These are phyloP conservation scores for Rhagium mordax DNA, from an alignment of 2,888 invertebrate species.

Conservation along the genomic window DNA sequence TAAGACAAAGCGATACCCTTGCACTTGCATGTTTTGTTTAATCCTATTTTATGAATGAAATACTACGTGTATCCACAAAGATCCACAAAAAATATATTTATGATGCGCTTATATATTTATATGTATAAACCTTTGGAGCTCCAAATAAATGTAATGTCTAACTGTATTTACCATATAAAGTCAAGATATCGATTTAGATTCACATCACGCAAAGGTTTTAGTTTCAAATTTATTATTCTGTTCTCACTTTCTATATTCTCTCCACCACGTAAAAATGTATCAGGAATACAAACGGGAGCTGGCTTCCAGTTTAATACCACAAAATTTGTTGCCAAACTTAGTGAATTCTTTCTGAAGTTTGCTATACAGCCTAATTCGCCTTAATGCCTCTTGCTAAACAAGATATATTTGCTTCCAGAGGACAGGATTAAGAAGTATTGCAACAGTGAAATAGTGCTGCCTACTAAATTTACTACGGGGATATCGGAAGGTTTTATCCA, in stretches of 20 bases:
- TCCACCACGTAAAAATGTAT: not conserved
- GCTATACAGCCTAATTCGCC: slow-evolving; percentile 1
- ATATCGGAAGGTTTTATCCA: slow-evolving; percentile 77
- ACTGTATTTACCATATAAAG: too few relatives aligned
- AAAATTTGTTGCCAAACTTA: not conserved
- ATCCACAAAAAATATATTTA: too few relatives aligned
- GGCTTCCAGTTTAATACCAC: not conserved
- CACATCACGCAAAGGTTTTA: not conserved
- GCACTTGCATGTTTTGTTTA: too few relatives aligned
- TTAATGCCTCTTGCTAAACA: slow-evolving; percentile 23
- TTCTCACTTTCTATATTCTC: not conserved
- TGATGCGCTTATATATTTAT: too few relatives aligned
- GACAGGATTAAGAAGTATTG: slow-evolving; percentile 70
- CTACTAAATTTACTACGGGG: slow-evolving; percentile 64
- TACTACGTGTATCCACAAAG: too few relatives aligned
- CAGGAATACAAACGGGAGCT: not conserved
- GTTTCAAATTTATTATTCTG: not conserved
- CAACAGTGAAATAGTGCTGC: slow-evolving; percentile 70
- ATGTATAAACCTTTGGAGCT: too few relatives aligned
- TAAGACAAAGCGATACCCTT: too few relatives aligned
- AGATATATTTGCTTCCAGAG: slow-evolving; percentile 64
- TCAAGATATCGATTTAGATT: not conserved
- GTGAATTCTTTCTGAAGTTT: not conserved
- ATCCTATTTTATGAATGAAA: too few relatives aligned
- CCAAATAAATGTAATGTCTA: too few relatives aligned